Conservation (phyloP, 1,140 invertebrate species). For the Palaemon carinicauda region DNA sequence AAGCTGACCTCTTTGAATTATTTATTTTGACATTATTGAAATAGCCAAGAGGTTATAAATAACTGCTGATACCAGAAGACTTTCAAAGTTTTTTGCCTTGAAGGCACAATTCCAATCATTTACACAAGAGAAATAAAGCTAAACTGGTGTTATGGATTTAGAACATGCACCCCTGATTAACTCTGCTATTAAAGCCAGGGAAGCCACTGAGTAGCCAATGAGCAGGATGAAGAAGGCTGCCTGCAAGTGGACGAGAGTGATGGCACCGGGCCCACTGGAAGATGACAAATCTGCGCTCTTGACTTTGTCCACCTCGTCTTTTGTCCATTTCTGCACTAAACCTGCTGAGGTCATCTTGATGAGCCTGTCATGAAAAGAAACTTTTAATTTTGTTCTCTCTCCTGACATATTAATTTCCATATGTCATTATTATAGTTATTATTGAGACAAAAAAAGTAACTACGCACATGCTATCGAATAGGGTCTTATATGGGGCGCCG, state of each 20-base stretch:
- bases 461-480: background rate
- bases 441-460: background rate
- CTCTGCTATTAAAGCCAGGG: background rate
- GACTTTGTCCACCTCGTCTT: background rate
- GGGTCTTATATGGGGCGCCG: background rate
- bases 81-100: no score
- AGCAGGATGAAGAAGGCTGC: constrained; percentile 38
- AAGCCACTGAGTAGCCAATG: background rate
- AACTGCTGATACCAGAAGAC: no score
- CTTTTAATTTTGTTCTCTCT: background rate
- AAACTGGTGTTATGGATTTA: no score
- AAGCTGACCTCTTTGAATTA: no score
- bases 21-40: no score
- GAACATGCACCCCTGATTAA: no score
- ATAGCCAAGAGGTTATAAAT: no score
- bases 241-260: constrained; percentile 29
- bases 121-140: no score
- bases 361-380: background rate
- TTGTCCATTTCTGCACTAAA: constrained; percentile 9
- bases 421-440: background rate
- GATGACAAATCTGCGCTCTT: background rate
- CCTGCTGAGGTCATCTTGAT: background rate
- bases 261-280: constrained; percentile 3
- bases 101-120: no score
- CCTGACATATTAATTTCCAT: background rate